These are phyloP conservation scores for Diplazon laetatorius DNA, from an alignment of 2,888 invertebrate genomes.

Conservation along the genomic window DNA sequence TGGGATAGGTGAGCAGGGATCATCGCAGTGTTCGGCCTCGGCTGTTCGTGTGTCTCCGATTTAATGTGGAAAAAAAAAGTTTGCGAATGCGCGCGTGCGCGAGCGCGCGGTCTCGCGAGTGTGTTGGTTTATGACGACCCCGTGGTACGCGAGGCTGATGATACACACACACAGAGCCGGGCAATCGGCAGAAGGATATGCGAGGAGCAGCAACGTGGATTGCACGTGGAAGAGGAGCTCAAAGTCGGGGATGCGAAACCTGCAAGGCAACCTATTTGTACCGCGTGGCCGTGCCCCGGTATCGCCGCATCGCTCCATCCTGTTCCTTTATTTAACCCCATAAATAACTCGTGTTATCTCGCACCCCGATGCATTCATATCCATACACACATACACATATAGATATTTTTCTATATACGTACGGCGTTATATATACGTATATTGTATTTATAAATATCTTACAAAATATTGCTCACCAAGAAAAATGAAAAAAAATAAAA, in stretches of 20 bases:
- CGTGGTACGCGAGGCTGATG: constrained; percentile 63
- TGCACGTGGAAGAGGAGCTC: constrained; percentile 38
- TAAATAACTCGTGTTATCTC: constrained; percentile 80
- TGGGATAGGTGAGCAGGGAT: constrained; percentile 28
- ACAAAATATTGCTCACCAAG: constrained; percentile 52
- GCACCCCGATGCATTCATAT: constrained; percentile 72
- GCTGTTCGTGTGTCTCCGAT: constrained; percentile 14
- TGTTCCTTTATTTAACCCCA: constrained; percentile 80
- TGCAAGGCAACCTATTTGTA: constrained; percentile 79
- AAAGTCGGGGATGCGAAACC: constrained; percentile 70
- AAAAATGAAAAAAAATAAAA: no score
- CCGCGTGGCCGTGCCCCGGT: constrained; percentile 65
- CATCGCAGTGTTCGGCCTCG: constrained; percentile 1
- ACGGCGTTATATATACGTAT: not conserved
- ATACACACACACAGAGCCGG: constrained; percentile 51
- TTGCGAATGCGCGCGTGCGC: constrained; percentile 42
- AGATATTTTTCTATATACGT: no score
- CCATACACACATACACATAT: constrained; percentile 17
- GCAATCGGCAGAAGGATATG: constrained; percentile 35
- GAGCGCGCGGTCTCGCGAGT: no score
- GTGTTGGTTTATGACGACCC: constrained; percentile 74
- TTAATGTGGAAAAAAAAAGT: constrained; percentile 53
- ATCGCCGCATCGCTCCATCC: constrained; percentile 75
- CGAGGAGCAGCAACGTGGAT: constrained; percentile 52
- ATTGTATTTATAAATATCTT: constrained; percentile 54